Base-by-base conservation (phyloP, 2,797 vertebrate genomes). In the Clarias pachynema region DNA sequence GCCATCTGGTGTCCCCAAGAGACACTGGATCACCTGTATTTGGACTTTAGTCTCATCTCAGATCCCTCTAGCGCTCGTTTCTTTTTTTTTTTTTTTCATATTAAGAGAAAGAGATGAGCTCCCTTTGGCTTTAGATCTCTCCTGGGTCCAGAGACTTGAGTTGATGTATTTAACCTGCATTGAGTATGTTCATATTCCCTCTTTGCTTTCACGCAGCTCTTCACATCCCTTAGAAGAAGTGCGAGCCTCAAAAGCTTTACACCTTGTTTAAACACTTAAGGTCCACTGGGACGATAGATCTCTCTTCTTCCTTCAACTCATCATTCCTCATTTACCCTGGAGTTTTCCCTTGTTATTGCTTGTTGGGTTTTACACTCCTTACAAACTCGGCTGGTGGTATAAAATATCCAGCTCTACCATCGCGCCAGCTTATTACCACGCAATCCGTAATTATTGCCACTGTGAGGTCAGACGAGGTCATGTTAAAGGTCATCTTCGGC, bases 161-260 rank as follows among this genome's bases (percentile, higher is more conserved):
- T 93, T 94, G 94, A 95, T 95, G 92, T 94, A 94, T 95, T 95
- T 94, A 95, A 95, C 94, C 94, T 94, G 83, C 3, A 59, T 65
- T 37, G 73, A 92, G 90, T 91, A 92, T 92, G 92, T 88, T 89
- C 91, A 91, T 93, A 69, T 68, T 73, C 72, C 59, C 88, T 83
- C 26, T 15, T 26, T 37, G 53, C 84, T 82, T 66, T 79, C 9
- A 49, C 56, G 14, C 63, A 84, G 31, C 70, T 78, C n/a, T 92
- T 94, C 37, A 70, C 53, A 75, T 82, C 70, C 24, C 70, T 92
- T 93, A 92, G 92, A 91, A 89, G 88, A 68, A 89, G 88, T 86
- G 89, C 88, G 89, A 91, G 92, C 92, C 90, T 86, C 91, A 92
- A 93, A 94, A 93, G 92, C 91, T 92, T 91, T 91, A 93, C 91